These are phyloP conservation scores for Tethea ocularis DNA, from an alignment of 2,888 invertebrate species.

Conservation along the genomic window DNA sequence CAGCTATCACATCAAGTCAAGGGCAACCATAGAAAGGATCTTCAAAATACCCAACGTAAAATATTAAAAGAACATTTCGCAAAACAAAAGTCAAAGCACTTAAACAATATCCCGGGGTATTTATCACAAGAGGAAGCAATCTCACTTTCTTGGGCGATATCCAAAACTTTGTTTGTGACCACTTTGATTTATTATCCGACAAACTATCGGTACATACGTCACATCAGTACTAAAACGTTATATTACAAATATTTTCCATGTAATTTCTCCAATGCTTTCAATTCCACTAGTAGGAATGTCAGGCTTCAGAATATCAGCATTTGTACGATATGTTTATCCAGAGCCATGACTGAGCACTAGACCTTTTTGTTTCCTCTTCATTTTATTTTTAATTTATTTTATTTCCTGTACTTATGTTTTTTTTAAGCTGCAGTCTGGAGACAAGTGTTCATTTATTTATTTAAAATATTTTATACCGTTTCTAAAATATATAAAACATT, in stretches of 20 bases:
- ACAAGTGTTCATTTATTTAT: too few relatives aligned
- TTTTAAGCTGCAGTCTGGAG: too few relatives aligned
- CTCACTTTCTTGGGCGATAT: slow-evolving; percentile 29
- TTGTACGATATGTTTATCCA: too few relatives aligned
- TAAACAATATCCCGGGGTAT: slow-evolving; percentile 23
- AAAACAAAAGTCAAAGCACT: slow-evolving; percentile 13
- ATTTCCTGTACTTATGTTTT: too few relatives aligned
- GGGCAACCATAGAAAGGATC: background rate
- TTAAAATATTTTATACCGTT: too few relatives aligned
- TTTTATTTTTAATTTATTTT: too few relatives aligned
- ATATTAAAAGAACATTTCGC: background rate
- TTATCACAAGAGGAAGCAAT: slow-evolving; percentile 30
- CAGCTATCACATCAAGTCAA: background rate
- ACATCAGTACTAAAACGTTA: background rate
- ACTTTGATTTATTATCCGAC: slow-evolving; percentile 5
- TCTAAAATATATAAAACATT: too few relatives aligned
- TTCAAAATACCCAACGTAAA: background rate
- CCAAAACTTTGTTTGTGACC: slow-evolving; percentile 35
- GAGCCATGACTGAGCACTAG: too few relatives aligned
- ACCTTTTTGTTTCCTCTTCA: too few relatives aligned
- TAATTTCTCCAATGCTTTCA: too few relatives aligned
- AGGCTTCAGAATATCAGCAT: too few relatives aligned
- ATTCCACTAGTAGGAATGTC: too few relatives aligned
- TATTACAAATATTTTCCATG: background rate
- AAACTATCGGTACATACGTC: background rate